Evolutionary conservation across 2,888 invertebrate genomes (phyloP).

Genomic region (Eulithis prunata): DNA sequence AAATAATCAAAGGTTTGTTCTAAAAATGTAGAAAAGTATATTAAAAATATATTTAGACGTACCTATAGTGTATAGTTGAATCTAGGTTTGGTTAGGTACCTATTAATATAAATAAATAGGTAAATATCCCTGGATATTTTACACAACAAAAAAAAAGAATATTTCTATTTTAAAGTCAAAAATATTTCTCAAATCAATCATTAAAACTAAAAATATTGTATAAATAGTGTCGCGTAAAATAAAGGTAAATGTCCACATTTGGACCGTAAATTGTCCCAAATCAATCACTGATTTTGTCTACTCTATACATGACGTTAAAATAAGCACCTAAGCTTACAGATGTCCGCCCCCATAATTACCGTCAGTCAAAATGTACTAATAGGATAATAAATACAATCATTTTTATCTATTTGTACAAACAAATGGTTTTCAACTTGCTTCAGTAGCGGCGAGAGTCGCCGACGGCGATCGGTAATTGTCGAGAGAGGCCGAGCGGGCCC

Average conservation of each 20-base stretch:
- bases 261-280: no score
- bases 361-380: slow-evolving; percentile 50
- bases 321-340: neutral
- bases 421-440: slow-evolving; percentile 54
- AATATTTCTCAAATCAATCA: no score
- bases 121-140: no score
- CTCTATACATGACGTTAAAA: slow-evolving; percentile 1
- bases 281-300: neutral
- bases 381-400: slow-evolving; percentile 55
- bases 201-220: no score
- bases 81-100: no score
- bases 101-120: no score
- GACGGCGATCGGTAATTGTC: slow-evolving; percentile 40
- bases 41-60: no score
- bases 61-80: no score
- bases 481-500: slow-evolving; percentile 50
- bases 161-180: no score
- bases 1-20: no score
- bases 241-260: neutral
- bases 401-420: slow-evolving; percentile 65
- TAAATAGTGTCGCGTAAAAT: neutral
- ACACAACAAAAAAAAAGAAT: no score
- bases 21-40: no score
- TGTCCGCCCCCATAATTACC: slow-evolving; percentile 42
- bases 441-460: slow-evolving; percentile 54